Percentiles rank a stretch among this genome's conserved stretches.
Conservation (phyloP, 2,797 vertebrate genomes). For the Bucorvus abyssinicus region DNA sequence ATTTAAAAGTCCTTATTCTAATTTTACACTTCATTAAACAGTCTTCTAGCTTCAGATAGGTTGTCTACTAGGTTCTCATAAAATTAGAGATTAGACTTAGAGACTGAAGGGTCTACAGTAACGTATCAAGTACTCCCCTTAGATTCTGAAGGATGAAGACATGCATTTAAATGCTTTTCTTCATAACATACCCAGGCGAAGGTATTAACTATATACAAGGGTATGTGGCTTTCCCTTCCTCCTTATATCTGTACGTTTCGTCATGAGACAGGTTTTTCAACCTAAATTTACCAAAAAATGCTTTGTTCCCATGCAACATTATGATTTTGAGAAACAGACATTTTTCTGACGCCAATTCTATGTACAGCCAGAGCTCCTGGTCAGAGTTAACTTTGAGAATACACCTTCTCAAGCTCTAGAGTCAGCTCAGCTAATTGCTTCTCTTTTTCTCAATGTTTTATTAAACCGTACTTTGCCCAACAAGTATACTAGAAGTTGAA, state of each 20-base stretch:
- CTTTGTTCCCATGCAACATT: background rate
- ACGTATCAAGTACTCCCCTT: background rate
- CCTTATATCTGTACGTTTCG: background rate
- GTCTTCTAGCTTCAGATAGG: background rate
- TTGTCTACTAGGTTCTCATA: background rate
- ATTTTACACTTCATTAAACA: background rate
- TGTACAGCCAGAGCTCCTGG: background rate
- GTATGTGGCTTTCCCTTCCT: background rate
- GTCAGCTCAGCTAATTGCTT: background rate
- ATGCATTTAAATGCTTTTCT: background rate
- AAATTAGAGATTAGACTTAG: background rate
- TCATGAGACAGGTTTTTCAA: background rate
- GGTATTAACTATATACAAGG: accelerated
- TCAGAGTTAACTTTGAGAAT: background rate
- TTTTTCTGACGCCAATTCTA: background rate
- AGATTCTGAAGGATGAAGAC: background rate
- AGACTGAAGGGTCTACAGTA: background rate
- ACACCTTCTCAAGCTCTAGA: background rate
- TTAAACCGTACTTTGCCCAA: background rate
- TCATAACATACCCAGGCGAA: background rate
- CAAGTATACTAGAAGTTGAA: background rate
- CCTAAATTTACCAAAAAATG: background rate
- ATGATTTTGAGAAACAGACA: background rate
- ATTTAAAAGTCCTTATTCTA: background rate
- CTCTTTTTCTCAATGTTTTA: background rate